Evolutionary conservation across 2,888 invertebrate genomes (phyloP).

Genomic region (Pachydiplax longipennis): DNA sequence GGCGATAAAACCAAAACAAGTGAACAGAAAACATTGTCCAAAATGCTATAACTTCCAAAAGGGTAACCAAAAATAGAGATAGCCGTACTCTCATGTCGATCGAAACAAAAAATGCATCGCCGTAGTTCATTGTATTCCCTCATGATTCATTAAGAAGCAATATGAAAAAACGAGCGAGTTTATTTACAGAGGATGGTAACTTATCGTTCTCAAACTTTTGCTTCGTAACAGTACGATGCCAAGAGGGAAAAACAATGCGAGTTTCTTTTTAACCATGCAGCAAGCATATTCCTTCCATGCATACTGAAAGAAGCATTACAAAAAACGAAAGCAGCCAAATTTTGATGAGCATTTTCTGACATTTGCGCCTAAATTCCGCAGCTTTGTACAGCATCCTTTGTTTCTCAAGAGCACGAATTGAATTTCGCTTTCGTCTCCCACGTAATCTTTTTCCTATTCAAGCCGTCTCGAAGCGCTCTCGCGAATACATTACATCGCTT

Average conservation of each 20-base stretch:
- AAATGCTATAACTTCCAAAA: neutral
- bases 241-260: conserved; percentile 21
- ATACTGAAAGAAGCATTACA: conserved; percentile 23
- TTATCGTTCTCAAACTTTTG: neutral
- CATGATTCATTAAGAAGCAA: neutral
- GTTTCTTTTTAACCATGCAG: conserved; percentile 19
- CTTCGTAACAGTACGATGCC: neutral
- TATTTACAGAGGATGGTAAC: neutral
- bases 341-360: neutral
- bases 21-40: neutral
- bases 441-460: neutral
- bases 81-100: neutral
- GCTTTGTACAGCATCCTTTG: neutral
- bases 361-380: neutral
- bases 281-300: conserved; percentile 41
- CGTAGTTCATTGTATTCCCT: neutral
- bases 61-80: neutral
- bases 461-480: neutral
- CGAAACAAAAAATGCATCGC: neutral
- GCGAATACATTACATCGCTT: neutral
- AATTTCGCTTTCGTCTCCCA: neutral
- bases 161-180: neutral
- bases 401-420: neutral
- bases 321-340: conserved; percentile 34
- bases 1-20: neutral